Evolutionary conservation across 2,888 invertebrate species (phyloP).

Genomic region (Camponotus fellah): DNA sequence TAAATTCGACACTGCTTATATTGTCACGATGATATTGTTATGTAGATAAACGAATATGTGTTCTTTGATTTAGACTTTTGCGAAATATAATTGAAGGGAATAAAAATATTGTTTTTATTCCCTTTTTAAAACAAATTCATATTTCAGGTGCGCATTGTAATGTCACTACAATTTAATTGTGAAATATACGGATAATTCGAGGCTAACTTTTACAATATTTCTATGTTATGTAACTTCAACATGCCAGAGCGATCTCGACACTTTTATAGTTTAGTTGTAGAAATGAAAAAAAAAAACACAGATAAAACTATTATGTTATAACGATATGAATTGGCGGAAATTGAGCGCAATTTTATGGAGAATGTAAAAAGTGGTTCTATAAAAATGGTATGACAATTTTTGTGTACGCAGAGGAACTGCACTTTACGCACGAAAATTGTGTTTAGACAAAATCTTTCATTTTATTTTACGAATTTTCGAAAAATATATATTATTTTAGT

Average conservation of each 20-base stretch:
- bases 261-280: background rate
- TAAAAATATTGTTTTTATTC: background rate
- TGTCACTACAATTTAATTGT: background rate
- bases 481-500: background rate
- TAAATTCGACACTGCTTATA: slow-evolving; percentile 51
- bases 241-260: background rate
- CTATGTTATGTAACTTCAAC: background rate
- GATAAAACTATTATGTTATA: background rate
- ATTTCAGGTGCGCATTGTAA: background rate
- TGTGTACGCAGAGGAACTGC: background rate
- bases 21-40: background rate
- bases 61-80: background rate
- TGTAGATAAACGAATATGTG: background rate
- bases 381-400: background rate
- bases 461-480: background rate
- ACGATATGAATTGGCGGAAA: background rate
- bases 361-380: background rate
- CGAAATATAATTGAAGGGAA: background rate
- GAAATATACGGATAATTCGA: background rate
- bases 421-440: background rate
- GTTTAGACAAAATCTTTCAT: background rate
- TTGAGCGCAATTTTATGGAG: background rate
- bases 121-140: background rate
- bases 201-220: slow-evolving; percentile 2
- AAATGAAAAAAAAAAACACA: background rate